These are phyloP conservation scores for Pituophis catenifer DNA, from an alignment of 2,113 vertebrate genomes.

Conservation along the genomic window DNA sequence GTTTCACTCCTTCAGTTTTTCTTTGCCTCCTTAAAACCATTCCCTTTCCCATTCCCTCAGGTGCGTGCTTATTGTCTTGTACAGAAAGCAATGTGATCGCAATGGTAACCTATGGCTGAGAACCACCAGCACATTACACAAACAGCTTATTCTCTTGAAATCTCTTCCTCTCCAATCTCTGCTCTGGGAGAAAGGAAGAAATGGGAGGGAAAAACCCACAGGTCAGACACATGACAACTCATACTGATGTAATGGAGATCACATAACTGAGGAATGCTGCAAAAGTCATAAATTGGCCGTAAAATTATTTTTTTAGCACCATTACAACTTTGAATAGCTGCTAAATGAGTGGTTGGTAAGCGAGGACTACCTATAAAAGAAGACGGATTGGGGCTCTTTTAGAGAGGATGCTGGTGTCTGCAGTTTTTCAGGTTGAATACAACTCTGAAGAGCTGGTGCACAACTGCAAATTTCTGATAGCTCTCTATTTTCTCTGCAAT, in stretches of 20 bases:
- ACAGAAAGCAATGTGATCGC: neutral
- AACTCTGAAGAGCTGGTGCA: neutral
- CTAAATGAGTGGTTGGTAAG: neutral
- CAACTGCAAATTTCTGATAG: neutral
- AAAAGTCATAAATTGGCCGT: neutral
- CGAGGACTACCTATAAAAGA: neutral
- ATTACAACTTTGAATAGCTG: neutral
- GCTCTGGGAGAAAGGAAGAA: neutral
- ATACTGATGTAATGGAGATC: neutral
- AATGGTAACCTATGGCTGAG: neutral
- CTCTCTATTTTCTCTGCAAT: neutral
- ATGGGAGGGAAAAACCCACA: accelerated
- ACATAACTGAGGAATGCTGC: neutral
- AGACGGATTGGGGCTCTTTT: neutral
- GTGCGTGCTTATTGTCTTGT: neutral
- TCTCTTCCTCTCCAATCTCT: neutral
- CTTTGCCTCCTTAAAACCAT: neutral
- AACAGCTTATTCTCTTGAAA: neutral
- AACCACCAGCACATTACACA: neutral
- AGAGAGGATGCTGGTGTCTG: neutral
- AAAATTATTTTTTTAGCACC: neutral
- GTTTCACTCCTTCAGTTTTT: neutral
- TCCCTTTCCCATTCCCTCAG: neutral
- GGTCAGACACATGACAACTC: neutral
- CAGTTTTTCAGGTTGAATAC: neutral